These are phyloP conservation scores for Tonatia bakeri DNA, from an alignment of 2,113 vertebrate species.

Conservation along the genomic window DNA sequence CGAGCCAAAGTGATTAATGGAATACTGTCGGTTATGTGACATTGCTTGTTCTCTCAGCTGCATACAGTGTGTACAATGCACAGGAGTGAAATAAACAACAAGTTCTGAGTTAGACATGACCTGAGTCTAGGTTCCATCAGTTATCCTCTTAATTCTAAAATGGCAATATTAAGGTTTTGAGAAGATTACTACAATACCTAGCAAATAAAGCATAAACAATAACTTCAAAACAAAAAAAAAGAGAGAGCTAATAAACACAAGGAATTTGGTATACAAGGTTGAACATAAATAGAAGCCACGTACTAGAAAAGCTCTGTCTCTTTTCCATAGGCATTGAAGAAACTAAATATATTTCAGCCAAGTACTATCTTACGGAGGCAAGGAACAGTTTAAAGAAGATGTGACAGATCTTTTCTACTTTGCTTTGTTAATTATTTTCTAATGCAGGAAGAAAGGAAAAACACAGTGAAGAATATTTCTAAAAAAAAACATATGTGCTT, in stretches of 20 bases:
- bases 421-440: not conserved
- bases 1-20: not conserved
- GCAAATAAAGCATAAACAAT: not conserved
- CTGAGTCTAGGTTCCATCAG: not conserved
- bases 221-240: not conserved
- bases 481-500: not conserved
- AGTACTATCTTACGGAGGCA: not conserved
- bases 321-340: not conserved
- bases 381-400: not conserved
- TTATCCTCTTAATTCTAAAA: not conserved
- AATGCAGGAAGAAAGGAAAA: not conserved
- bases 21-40: not conserved
- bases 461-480: not conserved
- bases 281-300: not conserved
- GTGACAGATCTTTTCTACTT: not conserved
- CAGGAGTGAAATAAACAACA: not conserved
- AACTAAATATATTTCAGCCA: not conserved
- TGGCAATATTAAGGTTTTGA: not conserved
- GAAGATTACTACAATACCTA: not conserved
- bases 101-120: not conserved
- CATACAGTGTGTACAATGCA: rapidly evolving
- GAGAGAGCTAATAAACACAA: not conserved
- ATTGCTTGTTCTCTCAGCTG: not conserved
- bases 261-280: not conserved
- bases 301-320: not conserved